Base-by-base conservation (phyloP, 37 sponge, comb jelly and placozoan genomes). In the Aplysina aerophoba region DNA sequence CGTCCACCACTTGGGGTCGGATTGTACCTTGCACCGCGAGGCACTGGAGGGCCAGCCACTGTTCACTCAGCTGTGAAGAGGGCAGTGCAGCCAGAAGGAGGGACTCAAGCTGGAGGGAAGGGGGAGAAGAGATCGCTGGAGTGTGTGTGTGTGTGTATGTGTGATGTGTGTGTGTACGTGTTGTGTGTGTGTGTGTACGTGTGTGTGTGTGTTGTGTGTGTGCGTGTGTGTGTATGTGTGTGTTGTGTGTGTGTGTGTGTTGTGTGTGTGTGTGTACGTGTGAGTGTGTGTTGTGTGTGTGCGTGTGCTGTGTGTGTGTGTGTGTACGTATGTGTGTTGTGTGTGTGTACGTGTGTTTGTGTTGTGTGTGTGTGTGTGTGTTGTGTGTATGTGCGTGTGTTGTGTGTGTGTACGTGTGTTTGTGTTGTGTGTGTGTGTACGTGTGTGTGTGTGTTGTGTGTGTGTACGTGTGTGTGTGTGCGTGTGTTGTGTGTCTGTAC, bases 21-120 rank as follows among this genome's bases (percentile, higher is more conserved):
- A 39, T 25, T 59, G 79, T 86, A 8, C 89, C 89, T 20, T 61
- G 84, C 27, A 73, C 28, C 36, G 86, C 91, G 65, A 95, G 88
- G 39, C 88, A 87, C 81, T 92, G 95, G 36, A 90, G 85, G 4
- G 90, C 88, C 25, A 88, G 86, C 95, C 95, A 95, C 24, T 69
- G 25, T 80, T 95, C 95, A 55, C 69, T 74, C 0, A 57, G 33
- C 19, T 44, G 62, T 6, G 63, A 16, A 21, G 61, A 33, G 12
- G 27, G 35, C 31, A 94, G 69, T 16, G 89, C 65, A 38, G 75
- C 66, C 65, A 88, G 56, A 3, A 94, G 80, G 15, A 88, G 81
- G 38, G 73, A 57, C 84, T 85, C 85, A 15, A 69, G 44, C 91
- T 91, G 56, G 0, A 55, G 28, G 81, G 62, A 59, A 35, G 24